Percentiles rank a stretch among this genome's conserved stretches.
Evolutionary conservation across 2,888 invertebrate species (phyloP).

Genomic region (Cantharis rufa): DNA sequence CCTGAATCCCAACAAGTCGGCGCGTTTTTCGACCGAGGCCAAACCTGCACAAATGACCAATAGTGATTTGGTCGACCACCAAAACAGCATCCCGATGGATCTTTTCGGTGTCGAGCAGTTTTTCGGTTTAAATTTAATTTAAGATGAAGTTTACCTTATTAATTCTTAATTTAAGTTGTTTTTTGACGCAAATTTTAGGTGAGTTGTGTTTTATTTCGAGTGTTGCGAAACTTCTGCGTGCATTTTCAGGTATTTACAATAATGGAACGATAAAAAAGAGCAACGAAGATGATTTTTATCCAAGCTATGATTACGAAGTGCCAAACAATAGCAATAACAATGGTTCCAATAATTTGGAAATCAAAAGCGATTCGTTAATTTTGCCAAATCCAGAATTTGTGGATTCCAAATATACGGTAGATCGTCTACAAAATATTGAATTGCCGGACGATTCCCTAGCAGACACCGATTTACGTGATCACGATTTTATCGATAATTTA

Average conservation of each 20-base stretch:
- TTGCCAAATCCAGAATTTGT: slow-evolving; percentile 51
- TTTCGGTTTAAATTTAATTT: slow-evolving; percentile 3
- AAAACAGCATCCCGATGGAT: slow-evolving; percentile 45
- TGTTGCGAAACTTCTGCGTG: background rate
- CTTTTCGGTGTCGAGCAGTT: slow-evolving; percentile 9
- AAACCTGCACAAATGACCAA: background rate
- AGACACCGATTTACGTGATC: slow-evolving; percentile 68
- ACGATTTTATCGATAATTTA: slow-evolving; percentile 73
- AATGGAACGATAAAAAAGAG: slow-evolving; percentile 40
- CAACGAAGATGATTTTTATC: slow-evolving; percentile 51
- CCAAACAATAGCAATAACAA: slow-evolving; percentile 30
- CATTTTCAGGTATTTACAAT: slow-evolving; percentile 33
- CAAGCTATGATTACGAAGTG: slow-evolving; percentile 53
- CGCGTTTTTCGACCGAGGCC: background rate
- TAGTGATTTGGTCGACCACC: background rate
- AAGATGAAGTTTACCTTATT: slow-evolving; percentile 18
- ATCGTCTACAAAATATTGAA: slow-evolving; percentile 58
- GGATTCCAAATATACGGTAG: slow-evolving; percentile 53
- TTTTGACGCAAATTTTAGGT: slow-evolving; percentile 8
- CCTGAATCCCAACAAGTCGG: background rate
- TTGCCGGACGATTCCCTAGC: slow-evolving; percentile 67
- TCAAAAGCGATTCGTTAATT: slow-evolving; percentile 49
- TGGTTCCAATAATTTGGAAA: slow-evolving; percentile 40
- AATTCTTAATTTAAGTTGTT: slow-evolving; percentile 12
- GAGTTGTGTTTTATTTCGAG: background rate